Conservation (phyloP, 2,888 invertebrate species). For the Sylvicola cinctus region DNA sequence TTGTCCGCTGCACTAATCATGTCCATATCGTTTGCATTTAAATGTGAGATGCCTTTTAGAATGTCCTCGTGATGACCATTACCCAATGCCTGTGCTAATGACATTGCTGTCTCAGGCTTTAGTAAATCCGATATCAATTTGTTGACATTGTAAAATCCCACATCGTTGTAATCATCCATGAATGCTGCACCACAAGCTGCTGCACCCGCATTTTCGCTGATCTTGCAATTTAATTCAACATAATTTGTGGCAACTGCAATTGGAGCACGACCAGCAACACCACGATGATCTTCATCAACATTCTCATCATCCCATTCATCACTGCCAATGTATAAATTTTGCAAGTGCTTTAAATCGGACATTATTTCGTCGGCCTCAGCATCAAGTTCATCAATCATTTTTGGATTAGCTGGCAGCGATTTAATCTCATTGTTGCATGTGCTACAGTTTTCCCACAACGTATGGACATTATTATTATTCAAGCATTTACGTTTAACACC, state of each 20-base stretch:
- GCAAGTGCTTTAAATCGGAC: constrained; percentile 18
- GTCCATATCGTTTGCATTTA: constrained; percentile 1
- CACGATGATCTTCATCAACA: constrained; percentile 8
- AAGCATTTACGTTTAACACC: constrained; percentile 10
- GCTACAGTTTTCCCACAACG: constrained; percentile 19
- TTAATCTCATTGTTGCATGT: constrained; percentile 15
- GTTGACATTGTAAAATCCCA: constrained; percentile 13
- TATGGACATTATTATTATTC: constrained; percentile 12
- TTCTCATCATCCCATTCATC: constrained; percentile 6
- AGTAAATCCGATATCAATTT: constrained; percentile 17
- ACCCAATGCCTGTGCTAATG: constrained; percentile 10
- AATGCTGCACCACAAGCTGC: constrained; percentile 10
- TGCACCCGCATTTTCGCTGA: background rate
- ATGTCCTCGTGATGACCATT: constrained; percentile 7
- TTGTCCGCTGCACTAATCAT: background rate
- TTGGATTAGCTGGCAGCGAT: constrained; percentile 16
- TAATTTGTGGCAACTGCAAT: constrained; percentile 6
- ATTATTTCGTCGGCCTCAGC: constrained; percentile 20
- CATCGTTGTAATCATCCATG: constrained; percentile 2
- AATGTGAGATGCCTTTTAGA: background rate
- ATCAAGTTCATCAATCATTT: constrained; percentile 16
- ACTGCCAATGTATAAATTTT: constrained; percentile 17
- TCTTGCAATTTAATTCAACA: background rate
- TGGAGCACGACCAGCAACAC: constrained; percentile 6
- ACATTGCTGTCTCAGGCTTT: constrained; percentile 14